phyloP scores from a whole-genome alignment of 1,140 invertebrate species.

The Solenopsis fugax region DNA sequence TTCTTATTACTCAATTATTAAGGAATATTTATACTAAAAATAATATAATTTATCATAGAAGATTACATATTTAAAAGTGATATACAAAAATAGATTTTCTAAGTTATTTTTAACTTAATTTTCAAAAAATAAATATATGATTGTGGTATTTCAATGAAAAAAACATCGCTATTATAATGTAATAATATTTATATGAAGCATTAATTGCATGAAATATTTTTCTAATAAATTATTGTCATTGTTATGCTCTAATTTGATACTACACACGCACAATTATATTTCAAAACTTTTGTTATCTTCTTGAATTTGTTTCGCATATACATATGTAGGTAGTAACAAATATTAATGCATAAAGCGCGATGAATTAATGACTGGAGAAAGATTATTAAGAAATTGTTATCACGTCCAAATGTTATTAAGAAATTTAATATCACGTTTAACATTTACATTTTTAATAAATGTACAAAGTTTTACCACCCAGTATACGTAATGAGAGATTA shows the following conservation, averaged over 20 bases:
- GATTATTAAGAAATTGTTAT: not conserved
- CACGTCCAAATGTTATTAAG: slow-evolving; percentile 24
- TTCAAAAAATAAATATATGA: not conserved
- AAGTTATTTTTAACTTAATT: not conserved
- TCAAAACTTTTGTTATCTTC: too few species aligned
- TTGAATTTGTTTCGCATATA: too few species aligned
- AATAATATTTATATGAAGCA: not conserved
- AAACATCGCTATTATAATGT: not conserved
- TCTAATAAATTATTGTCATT: slow-evolving; percentile 11
- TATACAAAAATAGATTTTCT: not conserved
- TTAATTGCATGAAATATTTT: not conserved
- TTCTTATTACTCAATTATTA: not conserved
- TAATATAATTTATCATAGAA: slow-evolving; percentile 6
- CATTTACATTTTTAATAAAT: slow-evolving; percentile 29
- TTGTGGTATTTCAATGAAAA: not conserved
- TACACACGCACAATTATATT: too few species aligned
- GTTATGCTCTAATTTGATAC: not conserved
- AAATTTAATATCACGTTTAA: slow-evolving; percentile 52
- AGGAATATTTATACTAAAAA: slow-evolving; percentile 5
- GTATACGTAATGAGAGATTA: not conserved
- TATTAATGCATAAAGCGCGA: not conserved
- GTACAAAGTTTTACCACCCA: slow-evolving; percentile 6
- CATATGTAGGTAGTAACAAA: not conserved
- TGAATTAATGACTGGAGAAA: slow-evolving; percentile 29
- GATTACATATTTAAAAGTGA: not conserved